Evolutionary conservation across 1,140 invertebrate species (phyloP).

Genomic region (Leptopilina clavipes): DNA sequence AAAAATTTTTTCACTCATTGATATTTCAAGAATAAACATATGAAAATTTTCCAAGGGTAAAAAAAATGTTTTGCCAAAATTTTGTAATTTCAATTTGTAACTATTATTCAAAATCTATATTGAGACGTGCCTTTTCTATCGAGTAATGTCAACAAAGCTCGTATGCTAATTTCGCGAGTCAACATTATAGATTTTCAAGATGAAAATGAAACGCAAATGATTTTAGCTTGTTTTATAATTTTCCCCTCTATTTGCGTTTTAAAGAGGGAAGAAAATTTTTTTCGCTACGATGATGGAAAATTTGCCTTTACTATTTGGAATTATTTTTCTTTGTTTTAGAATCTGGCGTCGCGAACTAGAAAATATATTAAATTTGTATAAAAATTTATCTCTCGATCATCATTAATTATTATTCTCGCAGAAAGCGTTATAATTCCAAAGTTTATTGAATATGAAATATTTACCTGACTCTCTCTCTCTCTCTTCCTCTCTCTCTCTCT

Average conservation of each 20-base stretch:
- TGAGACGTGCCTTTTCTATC: background rate
- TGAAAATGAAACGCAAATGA: background rate
- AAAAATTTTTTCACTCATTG: too few species aligned
- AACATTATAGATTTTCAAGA: background rate
- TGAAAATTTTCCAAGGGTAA: too few species aligned
- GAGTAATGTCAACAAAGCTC: slow-evolving; percentile 23
- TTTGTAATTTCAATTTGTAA: background rate
- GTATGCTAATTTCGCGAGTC: background rate
- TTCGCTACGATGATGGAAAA: too few species aligned
- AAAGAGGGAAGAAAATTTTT: background rate
- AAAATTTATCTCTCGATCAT: background rate
- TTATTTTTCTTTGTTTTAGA: too few species aligned
- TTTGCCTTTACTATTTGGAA: too few species aligned
- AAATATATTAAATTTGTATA: too few species aligned
- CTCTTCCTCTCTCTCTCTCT: slow-evolving; percentile 45
- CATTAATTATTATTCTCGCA: background rate
- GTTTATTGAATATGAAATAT: slow-evolving; percentile 41
- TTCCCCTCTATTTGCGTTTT: too few species aligned
- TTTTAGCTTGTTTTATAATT: too few species aligned
- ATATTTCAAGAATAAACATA: too few species aligned
- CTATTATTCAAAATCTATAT: slow-evolving; percentile 5
- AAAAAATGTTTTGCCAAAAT: background rate
- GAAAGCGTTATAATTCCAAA: background rate
- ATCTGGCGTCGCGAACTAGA: too few species aligned
- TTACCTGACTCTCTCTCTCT: slow-evolving; percentile 51